Evolutionary conservation across 1,140 invertebrate genomes (phyloP).

Genomic region (Drosophila pruinosa): DNA sequence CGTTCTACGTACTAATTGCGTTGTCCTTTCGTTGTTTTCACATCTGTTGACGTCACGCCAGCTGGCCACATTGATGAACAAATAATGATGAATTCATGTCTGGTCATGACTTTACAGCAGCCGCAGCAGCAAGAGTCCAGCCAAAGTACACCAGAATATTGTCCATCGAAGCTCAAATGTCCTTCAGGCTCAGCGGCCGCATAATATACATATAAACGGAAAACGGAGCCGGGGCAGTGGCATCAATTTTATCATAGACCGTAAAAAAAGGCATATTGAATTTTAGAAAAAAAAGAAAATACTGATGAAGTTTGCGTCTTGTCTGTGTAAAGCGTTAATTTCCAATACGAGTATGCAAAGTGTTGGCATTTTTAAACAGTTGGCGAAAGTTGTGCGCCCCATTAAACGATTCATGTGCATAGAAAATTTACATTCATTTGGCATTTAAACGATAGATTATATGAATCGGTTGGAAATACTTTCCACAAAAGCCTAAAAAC

Average conservation of each 20-base stretch:
- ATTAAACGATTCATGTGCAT: not conserved
- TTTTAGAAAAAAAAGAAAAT: slow-evolving; percentile 6
- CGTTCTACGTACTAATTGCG: slow-evolving; percentile 20
- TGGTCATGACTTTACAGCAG: slow-evolving; percentile 61
- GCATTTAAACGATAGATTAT: not conserved
- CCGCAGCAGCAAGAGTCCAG: not conserved
- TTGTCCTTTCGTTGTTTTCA: slow-evolving; percentile 8
- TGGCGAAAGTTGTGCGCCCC: not conserved
- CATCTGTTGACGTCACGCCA: slow-evolving; percentile 65
- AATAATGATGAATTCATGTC: slow-evolving; percentile 75
- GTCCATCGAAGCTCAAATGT: slow-evolving; percentile 11
- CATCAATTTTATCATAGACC: slow-evolving; percentile 1
- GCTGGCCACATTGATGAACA: slow-evolving; percentile 27
- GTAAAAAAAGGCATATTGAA: slow-evolving; percentile 18
- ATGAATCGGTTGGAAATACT: not conserved
- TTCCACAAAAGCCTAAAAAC: not conserved
- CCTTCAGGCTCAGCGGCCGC: not conserved
- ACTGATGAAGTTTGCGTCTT: slow-evolving; percentile 36
- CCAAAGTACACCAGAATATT: slow-evolving; percentile 27
- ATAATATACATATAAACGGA: not conserved
- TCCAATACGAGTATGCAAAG: slow-evolving; percentile 13
- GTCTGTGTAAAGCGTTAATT: slow-evolving; percentile 12
- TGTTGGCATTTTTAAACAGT: not conserved
- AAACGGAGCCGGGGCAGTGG: not conserved
- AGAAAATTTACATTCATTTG: slow-evolving; percentile 10